Base-by-base conservation (phyloP, 2,888 invertebrate genomes). In the Ashinkailepas kermadecensis region DNA sequence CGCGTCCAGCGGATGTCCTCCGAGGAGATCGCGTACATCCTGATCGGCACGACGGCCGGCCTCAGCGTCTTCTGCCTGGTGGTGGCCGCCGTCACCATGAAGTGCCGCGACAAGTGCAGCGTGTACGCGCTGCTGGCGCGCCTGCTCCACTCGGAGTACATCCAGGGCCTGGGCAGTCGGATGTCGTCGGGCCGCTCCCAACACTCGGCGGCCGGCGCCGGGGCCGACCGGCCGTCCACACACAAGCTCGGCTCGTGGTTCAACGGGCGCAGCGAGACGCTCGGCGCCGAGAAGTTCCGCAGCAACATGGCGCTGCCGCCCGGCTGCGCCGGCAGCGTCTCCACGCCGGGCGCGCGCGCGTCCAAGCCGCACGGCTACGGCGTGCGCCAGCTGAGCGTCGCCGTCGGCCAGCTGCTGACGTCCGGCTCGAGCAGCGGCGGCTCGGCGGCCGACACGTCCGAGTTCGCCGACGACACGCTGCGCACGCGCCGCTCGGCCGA, bases 171-270 rank as follows among this genome's bases (percentile, higher is more conserved):
- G 8, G 74, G 74, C 18, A 74, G 74, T 15, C 74, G 74, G 21
- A 74, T 74, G 74, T 74, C 74, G 18, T 74, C 74, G 21, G 74
- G 56, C 1, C 74, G 74, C 10, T 74, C 74, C 9, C 74, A 74
- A 1, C 18, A 18, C 21, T 74, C 74, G 10, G 18, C 56, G 18
- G 74, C 74, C 11, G 74, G 56, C 21, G 74, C 21, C 54, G 74
- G 54, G 10, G 54, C 21, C 9, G 56, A 39, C 54, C 21, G 18
- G 10, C 23, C 15, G 21, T 21, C 74, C 39, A 74, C 74, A 23
- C 74, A 74, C 74, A 74, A 74, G 56, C 74, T 74, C 54, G 74
- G 74, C 15, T 74, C 74, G 39, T 74, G 74, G 74, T 74, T 74
- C 56, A 74, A 74, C 74, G 74, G 74, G 10, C 18, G 56, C 10